Base-by-base conservation (phyloP, 2,888 invertebrate genomes). In the Stramonita haemastoma region DNA sequence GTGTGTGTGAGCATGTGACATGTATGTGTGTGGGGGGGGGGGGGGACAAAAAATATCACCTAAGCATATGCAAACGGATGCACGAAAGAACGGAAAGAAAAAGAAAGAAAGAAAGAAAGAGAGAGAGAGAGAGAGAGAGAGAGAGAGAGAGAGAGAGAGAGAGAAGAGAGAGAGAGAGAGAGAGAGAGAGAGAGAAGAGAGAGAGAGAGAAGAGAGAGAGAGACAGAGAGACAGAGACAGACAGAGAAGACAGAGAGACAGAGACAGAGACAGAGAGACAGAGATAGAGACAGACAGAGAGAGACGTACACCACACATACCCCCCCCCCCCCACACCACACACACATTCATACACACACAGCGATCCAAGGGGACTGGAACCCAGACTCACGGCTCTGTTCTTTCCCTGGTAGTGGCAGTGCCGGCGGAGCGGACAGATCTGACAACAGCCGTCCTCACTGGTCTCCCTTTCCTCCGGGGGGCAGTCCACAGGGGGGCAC, bases 401-500 rank as follows among this genome's bases (percentile, higher is more conserved):
- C 2, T 15, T 32, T 73, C 92, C 93, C 5, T 93, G 91, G 89
- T 93, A 93, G 57, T 90, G 77, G 87, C 94, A 94, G 13, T 92
- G 86, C 87, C 92, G 91, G 88, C 93, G 94, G 26, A 91, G 91
- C 8, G 92, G 92, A 89, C 95, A 95, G 5, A 87, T 90, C 70
- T 90, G 91, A 90, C 95, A 95, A 88, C 95, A 95, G 17, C 77
- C 66, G 1, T 93, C 92, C 15, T 92, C 92, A 0, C 90, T 89
- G 56, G 89, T 70, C 56, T 91, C 90, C 57, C 93, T 90, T 56
- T 94, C 92, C 15, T 93, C 93, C 6, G 89, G 84, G 8, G 93
- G 91, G 89, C 95, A 95, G 60, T 93, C 90, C 32, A 95, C 90
- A 22, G 93, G 91, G n/a, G 95, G 95, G 88, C 95, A 95, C 22